Evolutionary conservation across 1,140 invertebrate species (phyloP), one percentile per base, ranked within the genome.

Genomic region (Portunus trituberculatus): DNA sequence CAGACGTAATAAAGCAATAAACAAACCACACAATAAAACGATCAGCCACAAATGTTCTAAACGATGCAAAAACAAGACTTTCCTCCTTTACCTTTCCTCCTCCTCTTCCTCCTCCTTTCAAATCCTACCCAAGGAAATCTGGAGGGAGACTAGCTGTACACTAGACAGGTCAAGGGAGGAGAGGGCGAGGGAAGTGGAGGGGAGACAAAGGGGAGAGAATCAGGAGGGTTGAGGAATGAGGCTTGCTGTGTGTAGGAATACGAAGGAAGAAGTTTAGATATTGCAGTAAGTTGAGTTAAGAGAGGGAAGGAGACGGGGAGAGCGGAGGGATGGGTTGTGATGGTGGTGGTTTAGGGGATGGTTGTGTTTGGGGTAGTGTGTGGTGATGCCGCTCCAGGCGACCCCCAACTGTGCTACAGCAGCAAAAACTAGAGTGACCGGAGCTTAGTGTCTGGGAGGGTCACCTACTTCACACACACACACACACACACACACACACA

Each of bases 341-440:
- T 10, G 25, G 32, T 31, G 32, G 83, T 29, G 83, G 28, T 86
- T 10, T 3, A 20, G 29, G 45, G 86, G 29, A 46, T 4, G 39
- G 86, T 7, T 16, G 28, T 4, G 31, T 4, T 4, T 16, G 86
- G 86, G 31, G 86, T 32, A 29, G 31, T 87, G 25, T 14, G 10
- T 39, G 45, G 31, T 32, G 86, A 32, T 25, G 86, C 45, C 7
- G 86, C 86, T n/a, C 4, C 45, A 32, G 16, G 14, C 31, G 86
- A 46, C 32, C 52, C 45, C 32, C 45, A 12, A 88, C 86, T 45
- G 16, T 88, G 32, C 16, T 10, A 88, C 14, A 25, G n/a, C 14
- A 32, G 29, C 31, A 88, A 88, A 88, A 88, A 88, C 45, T 45
- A 88, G 45, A 88, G 20, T 45, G 45, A 88, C 31, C 31, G 29